Percentiles rank a stretch among this genome's conserved stretches.
phyloP scores from a whole-genome alignment of 1,140 invertebrate genomes.

The Rhysida immarginata region DNA sequence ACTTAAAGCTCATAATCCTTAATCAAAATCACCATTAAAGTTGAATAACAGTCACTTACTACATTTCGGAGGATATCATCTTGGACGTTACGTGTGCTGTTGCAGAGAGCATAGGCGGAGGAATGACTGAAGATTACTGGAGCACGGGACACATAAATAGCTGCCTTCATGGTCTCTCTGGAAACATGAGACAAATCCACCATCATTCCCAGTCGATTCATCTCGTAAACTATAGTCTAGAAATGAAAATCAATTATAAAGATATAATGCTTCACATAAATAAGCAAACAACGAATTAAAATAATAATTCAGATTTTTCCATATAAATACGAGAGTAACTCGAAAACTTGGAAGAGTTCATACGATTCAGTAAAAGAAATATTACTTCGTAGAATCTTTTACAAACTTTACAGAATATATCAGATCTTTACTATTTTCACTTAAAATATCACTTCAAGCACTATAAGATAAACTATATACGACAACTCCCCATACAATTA shows the following conservation, averaged over 20 bases:
- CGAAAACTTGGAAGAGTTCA: no score
- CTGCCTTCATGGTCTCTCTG: slow-evolving; percentile 64
- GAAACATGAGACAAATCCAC: slow-evolving; percentile 78
- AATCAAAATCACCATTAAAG: no score
- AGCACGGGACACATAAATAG: slow-evolving; percentile 54
- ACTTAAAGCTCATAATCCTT: no score
- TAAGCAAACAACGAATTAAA: not conserved
- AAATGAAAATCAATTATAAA: slow-evolving; percentile 9
- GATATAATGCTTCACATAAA: not conserved
- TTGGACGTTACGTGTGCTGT: slow-evolving; percentile 70
- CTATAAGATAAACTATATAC: no score
- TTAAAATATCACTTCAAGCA: no score
- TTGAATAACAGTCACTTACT: slow-evolving; percentile 47
- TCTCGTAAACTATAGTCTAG: slow-evolving; percentile 37
- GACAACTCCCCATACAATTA: no score
- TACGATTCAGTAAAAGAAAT: no score
- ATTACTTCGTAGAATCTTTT: no score
- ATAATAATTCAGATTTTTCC: no score
- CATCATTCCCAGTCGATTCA: slow-evolving; percentile 60
- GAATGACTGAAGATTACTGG: slow-evolving; percentile 83
- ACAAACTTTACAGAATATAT: no score
- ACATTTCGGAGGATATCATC: slow-evolving; percentile 59
- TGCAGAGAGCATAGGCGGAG: slow-evolving; percentile 63
- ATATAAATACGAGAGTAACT: no score
- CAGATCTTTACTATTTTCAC: no score